Evolutionary conservation across 2,888 invertebrate species (phyloP), one percentile per base, ranked within the genome.

Genomic region (Lacanobia wlatinum): DNA sequence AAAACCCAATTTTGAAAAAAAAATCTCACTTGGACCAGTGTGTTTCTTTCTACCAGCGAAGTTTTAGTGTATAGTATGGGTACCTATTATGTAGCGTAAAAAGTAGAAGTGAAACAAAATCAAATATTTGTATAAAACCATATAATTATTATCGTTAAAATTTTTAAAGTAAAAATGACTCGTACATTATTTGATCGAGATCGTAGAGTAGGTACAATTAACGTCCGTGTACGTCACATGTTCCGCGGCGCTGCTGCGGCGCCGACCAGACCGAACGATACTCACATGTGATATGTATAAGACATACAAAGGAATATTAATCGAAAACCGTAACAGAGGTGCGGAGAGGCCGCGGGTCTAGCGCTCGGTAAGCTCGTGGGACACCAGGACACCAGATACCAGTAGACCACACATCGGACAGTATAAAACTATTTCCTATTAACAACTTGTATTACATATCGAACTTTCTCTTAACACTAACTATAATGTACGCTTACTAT

Each of bases 141-240:
- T 95, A 94, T 94, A 90, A 90, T 90, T 87, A 94, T 94, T 94
- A 94, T 93, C 88, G 91, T 94, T 95, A 94, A 94, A 95, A 93
- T 91, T 91, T 75, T 92, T 87, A 93, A 95, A 95, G 92, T 94
- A 94, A 93, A 94, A 94, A 92, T 93, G 85, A 91, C 89, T 94
- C 90, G 90, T 91, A 93, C 88, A 90, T 90, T 69, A 76, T 82
- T 90, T 86, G 79, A 86, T 89, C 84, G 88, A 88, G 89, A 89
- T 88, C 88, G 84, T 81, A 86, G 76, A 77, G 83, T 79, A 83
- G 86, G 84, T 80, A 84, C 84, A 83, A 83, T 82, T 75, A 82
- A 64, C 69, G 68, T 64, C 52, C 70, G 83, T 56, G 56, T 71
- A 70, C 64, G 73, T 82, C 74, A 80, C 85, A 75, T 67, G 73